Conservation (phyloP, 2,113 vertebrate species). For the Marmota monax region DNA sequence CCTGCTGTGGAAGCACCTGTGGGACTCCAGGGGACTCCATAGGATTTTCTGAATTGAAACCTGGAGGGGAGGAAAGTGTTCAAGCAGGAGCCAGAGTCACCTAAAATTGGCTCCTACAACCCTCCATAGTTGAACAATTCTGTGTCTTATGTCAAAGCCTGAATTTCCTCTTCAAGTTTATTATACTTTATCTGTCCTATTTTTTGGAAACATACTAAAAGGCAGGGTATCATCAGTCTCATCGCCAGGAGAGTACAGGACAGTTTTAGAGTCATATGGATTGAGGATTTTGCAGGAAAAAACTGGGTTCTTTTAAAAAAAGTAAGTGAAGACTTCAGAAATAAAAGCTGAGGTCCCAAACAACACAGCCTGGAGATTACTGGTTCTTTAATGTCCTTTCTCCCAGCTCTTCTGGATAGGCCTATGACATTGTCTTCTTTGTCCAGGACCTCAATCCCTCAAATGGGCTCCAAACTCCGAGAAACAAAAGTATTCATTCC, state of each 20-base stretch:
- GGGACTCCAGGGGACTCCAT: not conserved
- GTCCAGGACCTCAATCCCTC: constrained; percentile 93
- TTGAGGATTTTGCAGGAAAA: constrained; percentile 7
- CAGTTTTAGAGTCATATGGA: constrained; percentile 59
- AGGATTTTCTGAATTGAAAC: not conserved
- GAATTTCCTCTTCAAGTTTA: constrained; percentile 84
- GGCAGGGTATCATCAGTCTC: constrained; percentile 85
- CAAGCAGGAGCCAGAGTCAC: not conserved
- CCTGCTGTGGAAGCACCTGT: not conserved
- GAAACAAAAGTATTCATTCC: constrained; percentile 85
- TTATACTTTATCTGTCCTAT: constrained; percentile 85
- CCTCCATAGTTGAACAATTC: constrained; percentile 88
- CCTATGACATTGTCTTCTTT: constrained; percentile 90
- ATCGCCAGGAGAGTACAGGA: constrained; percentile 48
- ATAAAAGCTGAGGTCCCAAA: constrained; percentile 89
- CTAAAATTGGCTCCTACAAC: constrained; percentile 76
- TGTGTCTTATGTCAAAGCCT: constrained; percentile 82
- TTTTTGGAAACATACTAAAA: constrained; percentile 85
- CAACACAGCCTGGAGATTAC: constrained; percentile 88
- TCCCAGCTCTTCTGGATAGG: constrained; percentile 90
- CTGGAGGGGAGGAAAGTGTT: not conserved
- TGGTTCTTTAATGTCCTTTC: constrained; percentile 94
- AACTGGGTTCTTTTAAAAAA: constrained; percentile 80
- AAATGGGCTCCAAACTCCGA: constrained; percentile 87
- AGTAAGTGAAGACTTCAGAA: constrained; percentile 83